phyloP scores from a whole-genome alignment of 2,888 invertebrate species.

The Teleiodes luculella region DNA sequence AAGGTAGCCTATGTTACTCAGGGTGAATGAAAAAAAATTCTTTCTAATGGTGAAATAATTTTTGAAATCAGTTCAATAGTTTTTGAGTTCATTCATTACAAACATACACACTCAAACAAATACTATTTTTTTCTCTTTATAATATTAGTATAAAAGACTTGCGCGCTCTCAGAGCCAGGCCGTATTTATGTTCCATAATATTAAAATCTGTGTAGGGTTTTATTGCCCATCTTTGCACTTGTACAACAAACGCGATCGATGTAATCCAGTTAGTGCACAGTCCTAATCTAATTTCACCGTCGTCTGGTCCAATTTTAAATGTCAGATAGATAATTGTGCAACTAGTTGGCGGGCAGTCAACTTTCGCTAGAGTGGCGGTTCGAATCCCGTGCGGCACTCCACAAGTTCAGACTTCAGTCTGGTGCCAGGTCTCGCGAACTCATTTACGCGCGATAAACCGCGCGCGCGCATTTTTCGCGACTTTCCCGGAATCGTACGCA shows the following conservation, averaged over 20 bases:
- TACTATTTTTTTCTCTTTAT: too few species aligned
- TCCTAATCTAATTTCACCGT: slow-evolving; percentile 25
- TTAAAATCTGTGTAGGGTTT: too few species aligned
- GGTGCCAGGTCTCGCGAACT: neutral
- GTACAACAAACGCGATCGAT: neutral
- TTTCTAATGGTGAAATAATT: too few species aligned
- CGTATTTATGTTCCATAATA: too few species aligned
- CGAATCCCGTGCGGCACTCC: slow-evolving; percentile 3
- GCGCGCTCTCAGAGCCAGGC: neutral
- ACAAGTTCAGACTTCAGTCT: neutral
- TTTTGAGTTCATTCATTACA: too few species aligned
- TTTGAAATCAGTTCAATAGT: too few species aligned
- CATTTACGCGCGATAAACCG: slow-evolving; percentile 3
- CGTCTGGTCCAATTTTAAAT: slow-evolving; percentile 75
- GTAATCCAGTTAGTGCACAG: neutral
- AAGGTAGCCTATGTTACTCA: too few species aligned
- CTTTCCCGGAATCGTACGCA: neutral
- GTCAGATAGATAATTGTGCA: slow-evolving; percentile 78
- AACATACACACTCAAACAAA: too few species aligned
- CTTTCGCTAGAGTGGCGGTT: slow-evolving; percentile 20
- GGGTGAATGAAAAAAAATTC: too few species aligned
- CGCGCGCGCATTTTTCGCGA: neutral
- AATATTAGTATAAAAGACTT: too few species aligned
- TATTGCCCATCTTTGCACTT: neutral
- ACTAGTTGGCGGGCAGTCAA: slow-evolving; percentile 68